Evolutionary conservation across 2,113 vertebrate genomes (phyloP).

Genomic region (Microcebus murinus): DNA sequence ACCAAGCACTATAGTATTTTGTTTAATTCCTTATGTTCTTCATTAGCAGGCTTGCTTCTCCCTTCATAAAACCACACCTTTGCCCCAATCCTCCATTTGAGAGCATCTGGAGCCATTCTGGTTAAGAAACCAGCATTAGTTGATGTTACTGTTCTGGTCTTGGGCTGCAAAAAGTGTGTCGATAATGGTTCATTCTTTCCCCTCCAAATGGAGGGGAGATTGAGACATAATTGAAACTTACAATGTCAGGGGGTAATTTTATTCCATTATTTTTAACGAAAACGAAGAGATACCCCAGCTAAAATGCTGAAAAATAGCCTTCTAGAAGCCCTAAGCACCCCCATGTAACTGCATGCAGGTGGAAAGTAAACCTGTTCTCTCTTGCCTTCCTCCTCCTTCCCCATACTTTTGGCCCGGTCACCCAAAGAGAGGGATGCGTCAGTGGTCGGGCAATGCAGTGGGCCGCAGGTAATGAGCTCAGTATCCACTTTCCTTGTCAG

Average conservation of each 20-base stretch:
- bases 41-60: neutral
- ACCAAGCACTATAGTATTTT: neutral
- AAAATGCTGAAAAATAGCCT: constrained; percentile 24
- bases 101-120: neutral
- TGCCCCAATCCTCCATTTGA: neutral
- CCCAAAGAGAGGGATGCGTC: neutral
- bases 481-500: constrained; percentile 82
- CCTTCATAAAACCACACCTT: neutral
- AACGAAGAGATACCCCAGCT: constrained; percentile 41
- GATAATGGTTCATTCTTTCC: constrained; percentile 46
- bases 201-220: constrained; percentile 48
- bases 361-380: neutral
- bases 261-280: constrained; percentile 74
- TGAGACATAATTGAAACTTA: constrained; percentile 35
- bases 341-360: neutral
- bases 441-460: neutral
- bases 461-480: constrained; percentile 41
- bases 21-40: neutral
- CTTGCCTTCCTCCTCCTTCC: fast-evolving
- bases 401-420: neutral
- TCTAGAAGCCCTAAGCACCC: constrained; percentile 26
- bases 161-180: neutral
- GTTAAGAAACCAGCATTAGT: neutral
- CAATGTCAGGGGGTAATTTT: constrained; percentile 64
- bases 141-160: neutral